These are phyloP conservation scores for Melipona quadrifasciata DNA, from an alignment of 1,140 invertebrate genomes.

Conservation along the genomic window DNA sequence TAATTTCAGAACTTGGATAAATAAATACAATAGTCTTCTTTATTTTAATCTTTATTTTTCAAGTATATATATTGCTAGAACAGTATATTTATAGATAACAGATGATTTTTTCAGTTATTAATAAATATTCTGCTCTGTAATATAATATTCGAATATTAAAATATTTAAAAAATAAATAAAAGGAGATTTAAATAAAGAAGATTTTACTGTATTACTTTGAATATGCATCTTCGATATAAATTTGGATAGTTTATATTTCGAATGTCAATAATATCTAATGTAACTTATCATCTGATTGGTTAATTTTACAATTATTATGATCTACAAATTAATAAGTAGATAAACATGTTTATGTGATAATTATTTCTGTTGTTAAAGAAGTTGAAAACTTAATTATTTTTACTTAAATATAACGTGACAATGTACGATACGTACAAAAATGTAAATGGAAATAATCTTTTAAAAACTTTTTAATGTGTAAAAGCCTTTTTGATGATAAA, in stretches of 20 bases:
- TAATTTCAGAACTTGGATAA: background rate
- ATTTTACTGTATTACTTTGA: too few relatives aligned
- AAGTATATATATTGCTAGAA: too few relatives aligned
- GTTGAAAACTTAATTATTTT: slow-evolving; percentile 5
- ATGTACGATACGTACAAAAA: slow-evolving; percentile 24
- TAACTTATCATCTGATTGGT: background rate
- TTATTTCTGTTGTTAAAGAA: slow-evolving; percentile 21
- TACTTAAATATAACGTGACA: slow-evolving; percentile 17
- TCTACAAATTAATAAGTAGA: background rate
- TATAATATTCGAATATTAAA: too few relatives aligned
- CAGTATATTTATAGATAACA: too few relatives aligned
- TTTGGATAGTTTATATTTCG: background rate
- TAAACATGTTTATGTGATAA: background rate
- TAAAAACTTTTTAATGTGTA: background rate
- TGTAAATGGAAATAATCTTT: background rate
- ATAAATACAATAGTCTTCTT: background rate
- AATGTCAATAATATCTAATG: background rate
- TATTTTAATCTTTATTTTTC: too few relatives aligned
- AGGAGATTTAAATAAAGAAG: too few relatives aligned
- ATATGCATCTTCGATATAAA: slow-evolving; percentile 3
- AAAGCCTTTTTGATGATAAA: slow-evolving; percentile 8
- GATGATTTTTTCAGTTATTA: too few relatives aligned
- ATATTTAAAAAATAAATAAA: too few relatives aligned
- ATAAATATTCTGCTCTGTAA: too few relatives aligned
- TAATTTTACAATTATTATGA: background rate